A percentile compares a stretch with the other conserved stretches of the same genome.
Conservation (phyloP, 2,113 vertebrate genomes). For the Nymphicus hollandicus region DNA sequence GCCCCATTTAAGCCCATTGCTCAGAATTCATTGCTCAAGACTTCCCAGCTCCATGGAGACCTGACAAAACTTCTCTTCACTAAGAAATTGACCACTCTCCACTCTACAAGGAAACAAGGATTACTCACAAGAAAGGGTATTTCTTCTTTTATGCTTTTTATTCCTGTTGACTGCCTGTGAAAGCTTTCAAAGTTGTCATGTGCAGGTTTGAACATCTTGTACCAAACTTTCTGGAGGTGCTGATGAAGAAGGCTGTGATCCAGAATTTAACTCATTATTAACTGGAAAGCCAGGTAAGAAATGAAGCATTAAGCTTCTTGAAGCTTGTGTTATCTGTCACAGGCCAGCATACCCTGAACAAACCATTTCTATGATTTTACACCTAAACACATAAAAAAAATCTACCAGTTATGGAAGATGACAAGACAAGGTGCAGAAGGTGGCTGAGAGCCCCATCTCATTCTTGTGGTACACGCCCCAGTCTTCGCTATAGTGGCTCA, state of each 20-base stretch:
- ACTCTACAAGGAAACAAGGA: neutral
- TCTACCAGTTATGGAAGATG: neutral
- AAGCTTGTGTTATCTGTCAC: neutral
- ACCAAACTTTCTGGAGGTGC: neutral
- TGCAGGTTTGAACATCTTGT: neutral
- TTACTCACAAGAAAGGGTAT: neutral
- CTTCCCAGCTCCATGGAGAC: neutral
- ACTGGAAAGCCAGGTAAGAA: neutral
- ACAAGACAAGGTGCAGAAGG: fast-evolving
- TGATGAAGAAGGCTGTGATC: neutral
- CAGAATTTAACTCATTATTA: neutral
- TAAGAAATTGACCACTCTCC: neutral
- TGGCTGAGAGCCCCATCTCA: neutral
- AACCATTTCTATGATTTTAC: neutral
- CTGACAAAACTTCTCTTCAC: neutral
- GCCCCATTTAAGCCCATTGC: neutral
- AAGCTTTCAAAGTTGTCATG: neutral
- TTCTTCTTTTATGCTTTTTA: neutral
- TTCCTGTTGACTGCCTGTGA: neutral
- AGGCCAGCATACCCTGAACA: neutral
- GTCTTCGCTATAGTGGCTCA: neutral
- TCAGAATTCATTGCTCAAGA: neutral
- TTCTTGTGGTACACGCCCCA: neutral
- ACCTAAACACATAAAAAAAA: neutral
- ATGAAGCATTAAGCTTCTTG: fast-evolving